Percentiles rank a stretch among this genome's conserved stretches.
Evolutionary conservation across 2,797 vertebrate species (phyloP).

Genomic region (Linurgus olivaceus): DNA sequence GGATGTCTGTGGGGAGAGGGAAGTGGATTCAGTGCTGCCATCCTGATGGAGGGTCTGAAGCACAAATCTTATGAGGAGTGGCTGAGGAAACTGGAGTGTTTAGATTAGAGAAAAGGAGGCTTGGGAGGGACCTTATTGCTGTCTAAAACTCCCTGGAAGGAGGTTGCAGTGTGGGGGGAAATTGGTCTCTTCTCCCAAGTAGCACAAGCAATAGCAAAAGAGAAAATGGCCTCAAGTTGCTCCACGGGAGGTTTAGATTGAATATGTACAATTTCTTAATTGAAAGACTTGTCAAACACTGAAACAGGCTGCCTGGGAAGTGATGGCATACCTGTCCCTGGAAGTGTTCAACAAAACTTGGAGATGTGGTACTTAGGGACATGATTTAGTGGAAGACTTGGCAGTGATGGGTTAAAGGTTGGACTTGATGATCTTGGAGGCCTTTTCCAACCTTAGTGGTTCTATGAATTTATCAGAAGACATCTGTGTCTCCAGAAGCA

Average conservation of each 20-base stretch:
- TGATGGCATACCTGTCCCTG: not conserved
- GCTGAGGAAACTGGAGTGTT: not conserved
- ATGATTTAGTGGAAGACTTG: not conserved
- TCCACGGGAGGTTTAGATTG: not conserved
- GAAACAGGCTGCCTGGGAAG: not conserved
- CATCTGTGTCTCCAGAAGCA: not conserved
- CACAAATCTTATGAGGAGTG: not conserved
- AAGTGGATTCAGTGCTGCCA: not conserved
- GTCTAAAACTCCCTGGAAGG: not conserved
- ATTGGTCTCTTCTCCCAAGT: not conserved
- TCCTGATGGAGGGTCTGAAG: not conserved
- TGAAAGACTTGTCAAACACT: not conserved
- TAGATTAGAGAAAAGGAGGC: not conserved
- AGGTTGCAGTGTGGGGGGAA: rapidly evolving
- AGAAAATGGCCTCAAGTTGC: not conserved
- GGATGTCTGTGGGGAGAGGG: not conserved
- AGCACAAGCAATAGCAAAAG: not conserved
- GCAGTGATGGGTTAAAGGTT: not conserved
- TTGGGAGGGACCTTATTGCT: rapidly evolving
- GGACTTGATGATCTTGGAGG: not conserved
- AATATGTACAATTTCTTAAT: not conserved
- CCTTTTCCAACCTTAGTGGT: not conserved
- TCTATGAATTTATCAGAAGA: not conserved
- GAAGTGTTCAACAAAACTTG: not conserved
- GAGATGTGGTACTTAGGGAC: not conserved